Evolutionary conservation across 2,888 invertebrate species (phyloP).

Genomic region (Orthosia cruda): DNA sequence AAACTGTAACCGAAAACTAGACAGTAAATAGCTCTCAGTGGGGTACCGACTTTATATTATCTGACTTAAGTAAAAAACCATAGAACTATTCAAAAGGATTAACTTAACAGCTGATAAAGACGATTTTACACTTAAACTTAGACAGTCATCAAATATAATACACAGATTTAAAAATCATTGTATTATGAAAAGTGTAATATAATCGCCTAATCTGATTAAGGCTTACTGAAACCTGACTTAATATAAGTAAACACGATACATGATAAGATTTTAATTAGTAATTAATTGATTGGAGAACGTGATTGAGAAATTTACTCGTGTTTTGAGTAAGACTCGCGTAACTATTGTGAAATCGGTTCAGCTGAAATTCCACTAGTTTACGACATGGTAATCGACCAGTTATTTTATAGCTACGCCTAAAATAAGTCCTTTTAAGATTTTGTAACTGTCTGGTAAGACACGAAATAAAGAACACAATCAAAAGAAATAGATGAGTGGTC

Average conservation of each 20-base stretch:
- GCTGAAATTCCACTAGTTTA: background rate
- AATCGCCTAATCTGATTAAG: slow-evolving; percentile 12
- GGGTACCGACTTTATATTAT: no score
- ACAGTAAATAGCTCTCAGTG: no score
- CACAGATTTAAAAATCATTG: background rate
- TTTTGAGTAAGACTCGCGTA: background rate
- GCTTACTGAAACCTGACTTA: slow-evolving; percentile 4
- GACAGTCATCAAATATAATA: background rate
- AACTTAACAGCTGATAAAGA: background rate
- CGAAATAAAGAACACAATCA: no score
- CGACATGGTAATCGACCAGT: background rate
- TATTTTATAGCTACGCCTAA: no score
- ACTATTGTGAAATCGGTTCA: slow-evolving; percentile 1
- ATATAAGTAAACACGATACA: background rate
- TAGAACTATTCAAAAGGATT: background rate
- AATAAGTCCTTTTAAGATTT: no score
- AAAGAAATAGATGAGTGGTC: no score
- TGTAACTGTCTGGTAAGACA: no score
- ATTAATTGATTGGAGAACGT: background rate
- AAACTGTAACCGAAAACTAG: no score
- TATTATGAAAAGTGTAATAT: background rate
- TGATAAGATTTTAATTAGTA: slow-evolving; percentile 14
- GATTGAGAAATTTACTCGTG: slow-evolving; percentile 2
- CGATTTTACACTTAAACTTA: background rate
- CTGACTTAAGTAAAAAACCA: background rate